phyloP scores from a whole-genome alignment of 2,113 vertebrate species.

The Onychorhynchus coronatus region DNA sequence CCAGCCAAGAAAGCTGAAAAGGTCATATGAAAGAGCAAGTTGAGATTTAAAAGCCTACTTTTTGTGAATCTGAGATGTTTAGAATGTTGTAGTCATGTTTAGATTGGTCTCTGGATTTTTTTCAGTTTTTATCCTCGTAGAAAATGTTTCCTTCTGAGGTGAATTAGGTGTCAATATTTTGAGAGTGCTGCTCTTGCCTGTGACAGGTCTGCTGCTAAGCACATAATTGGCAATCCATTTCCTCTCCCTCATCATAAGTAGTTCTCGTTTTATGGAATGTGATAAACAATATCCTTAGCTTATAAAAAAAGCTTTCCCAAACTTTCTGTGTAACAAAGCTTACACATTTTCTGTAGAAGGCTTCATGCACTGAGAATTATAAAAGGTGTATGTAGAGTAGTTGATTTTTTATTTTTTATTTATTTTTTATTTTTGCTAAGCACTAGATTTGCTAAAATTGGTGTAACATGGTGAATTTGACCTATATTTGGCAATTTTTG shows the following conservation, averaged over 20 bases:
- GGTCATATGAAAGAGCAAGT: background rate
- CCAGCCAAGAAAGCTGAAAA: background rate
- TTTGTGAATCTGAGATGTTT: background rate
- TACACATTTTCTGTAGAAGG: background rate
- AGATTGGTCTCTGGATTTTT: background rate
- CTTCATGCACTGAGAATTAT: background rate
- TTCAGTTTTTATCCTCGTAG: background rate
- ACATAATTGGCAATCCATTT: background rate
- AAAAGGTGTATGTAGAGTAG: background rate
- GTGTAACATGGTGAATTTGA: background rate
- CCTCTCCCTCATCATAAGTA: background rate
- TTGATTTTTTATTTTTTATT: too few relatives aligned
- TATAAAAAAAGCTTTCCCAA: background rate
- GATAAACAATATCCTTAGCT: background rate
- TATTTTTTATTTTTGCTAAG: background rate
- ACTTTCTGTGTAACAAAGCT: background rate
- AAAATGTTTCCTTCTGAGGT: background rate
- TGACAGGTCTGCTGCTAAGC: background rate
- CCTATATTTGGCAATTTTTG: background rate
- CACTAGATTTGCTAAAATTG: background rate
- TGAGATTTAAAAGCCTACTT: constrained; percentile 13
- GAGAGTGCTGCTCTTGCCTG: background rate
- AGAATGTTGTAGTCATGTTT: background rate
- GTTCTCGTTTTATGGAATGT: background rate
- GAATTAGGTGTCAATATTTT: background rate